Conservation (phyloP, 2,888 invertebrate genomes). For the Noctua pronuba region DNA sequence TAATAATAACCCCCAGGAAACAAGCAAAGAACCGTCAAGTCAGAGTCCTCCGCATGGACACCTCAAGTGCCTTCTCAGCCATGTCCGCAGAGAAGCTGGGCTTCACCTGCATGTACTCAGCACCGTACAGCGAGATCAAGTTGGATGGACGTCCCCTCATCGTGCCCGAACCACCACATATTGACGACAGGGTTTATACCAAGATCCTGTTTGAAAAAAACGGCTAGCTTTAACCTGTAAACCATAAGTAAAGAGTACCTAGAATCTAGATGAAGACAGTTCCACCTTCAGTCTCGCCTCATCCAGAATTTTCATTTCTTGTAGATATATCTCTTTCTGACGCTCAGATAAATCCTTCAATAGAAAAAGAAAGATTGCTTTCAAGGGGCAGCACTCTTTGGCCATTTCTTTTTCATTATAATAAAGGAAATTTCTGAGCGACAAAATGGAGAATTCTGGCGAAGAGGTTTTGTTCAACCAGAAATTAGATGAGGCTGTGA, state of each 20-base stretch:
- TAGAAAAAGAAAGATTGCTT: background rate
- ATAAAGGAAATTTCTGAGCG: background rate
- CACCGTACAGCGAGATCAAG: constrained; percentile 92
- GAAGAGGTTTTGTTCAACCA: background rate
- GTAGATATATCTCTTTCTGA: background rate
- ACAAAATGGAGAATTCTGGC: background rate
- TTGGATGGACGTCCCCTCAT: constrained; percentile 91
- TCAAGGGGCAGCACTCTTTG: background rate
- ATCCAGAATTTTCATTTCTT: background rate
- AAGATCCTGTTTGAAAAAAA: constrained; percentile 78
- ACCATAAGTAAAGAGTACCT: background rate
- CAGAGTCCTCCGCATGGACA: constrained; percentile 92
- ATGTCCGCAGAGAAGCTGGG: constrained; percentile 93
- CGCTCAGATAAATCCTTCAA: background rate
- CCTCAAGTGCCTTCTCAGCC: constrained; percentile 94
- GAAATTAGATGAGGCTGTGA: background rate
- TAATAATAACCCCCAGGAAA: too few relatives aligned
- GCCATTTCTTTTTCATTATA: background rate
- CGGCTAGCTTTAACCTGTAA: constrained; percentile 1
- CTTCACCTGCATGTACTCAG: constrained; percentile 92
- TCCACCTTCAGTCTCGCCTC: background rate
- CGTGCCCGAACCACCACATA: constrained; percentile 92
- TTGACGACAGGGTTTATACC: constrained; percentile 90
- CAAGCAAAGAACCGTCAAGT: constrained; percentile 88
- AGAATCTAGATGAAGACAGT: too few relatives aligned